Evolutionary conservation across 2,888 invertebrate genomes (phyloP).

Genomic region (Hecatera dysodea): DNA sequence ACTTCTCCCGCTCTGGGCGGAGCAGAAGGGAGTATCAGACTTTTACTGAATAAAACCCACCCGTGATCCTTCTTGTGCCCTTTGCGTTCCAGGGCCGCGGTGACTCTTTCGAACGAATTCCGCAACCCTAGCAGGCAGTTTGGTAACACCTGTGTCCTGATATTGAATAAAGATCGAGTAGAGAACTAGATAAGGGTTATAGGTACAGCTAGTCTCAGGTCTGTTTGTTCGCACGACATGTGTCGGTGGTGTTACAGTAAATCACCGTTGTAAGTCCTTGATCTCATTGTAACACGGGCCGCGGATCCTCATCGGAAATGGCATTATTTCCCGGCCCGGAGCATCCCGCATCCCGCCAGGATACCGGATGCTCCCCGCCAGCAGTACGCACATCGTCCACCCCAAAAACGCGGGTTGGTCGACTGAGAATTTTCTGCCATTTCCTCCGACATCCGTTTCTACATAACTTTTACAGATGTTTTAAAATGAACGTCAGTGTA

Average conservation of each 20-base stretch:
- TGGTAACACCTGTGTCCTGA: neutral
- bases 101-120: too few species aligned
- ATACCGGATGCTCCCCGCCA: constrained; percentile 82
- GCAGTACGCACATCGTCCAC: constrained; percentile 65
- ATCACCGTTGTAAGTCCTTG: constrained; percentile 86
- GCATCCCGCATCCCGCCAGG: constrained; percentile 75
- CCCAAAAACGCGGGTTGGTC: constrained; percentile 76
- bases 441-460: constrained; percentile 75
- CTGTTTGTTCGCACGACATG: constrained; percentile 79
- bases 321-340: constrained; percentile 83
- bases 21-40: too few species aligned
- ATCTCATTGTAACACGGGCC: constrained; percentile 84
- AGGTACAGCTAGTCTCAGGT: constrained; percentile 5
- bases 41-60: too few species aligned
- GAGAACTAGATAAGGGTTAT: neutral
- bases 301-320: constrained; percentile 88
- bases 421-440: constrained; percentile 76
- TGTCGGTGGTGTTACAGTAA: constrained; percentile 85
- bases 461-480: constrained; percentile 57
- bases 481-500: constrained; percentile 38
- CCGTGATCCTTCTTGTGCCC: too few species aligned
- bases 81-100: too few species aligned
- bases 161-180: neutral
- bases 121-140: too few species aligned
- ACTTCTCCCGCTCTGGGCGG: too few species aligned